phyloP scores from a whole-genome alignment of 2,797 vertebrate genomes.

The Gobionotothen gibberifrons region DNA sequence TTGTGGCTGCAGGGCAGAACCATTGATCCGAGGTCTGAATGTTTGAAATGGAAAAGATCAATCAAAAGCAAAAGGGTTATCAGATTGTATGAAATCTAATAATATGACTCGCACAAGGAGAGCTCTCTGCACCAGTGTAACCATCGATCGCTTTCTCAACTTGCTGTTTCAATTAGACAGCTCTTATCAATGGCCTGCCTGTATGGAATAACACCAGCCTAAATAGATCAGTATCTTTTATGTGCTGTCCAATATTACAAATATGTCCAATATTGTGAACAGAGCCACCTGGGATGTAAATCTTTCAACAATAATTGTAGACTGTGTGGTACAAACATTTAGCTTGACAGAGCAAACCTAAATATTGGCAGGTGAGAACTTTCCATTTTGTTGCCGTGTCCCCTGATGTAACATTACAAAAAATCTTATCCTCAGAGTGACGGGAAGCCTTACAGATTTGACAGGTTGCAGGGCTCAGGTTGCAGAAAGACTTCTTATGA shows the following conservation, averaged over 20 bases:
- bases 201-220: slow-evolving; percentile 60
- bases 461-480: slow-evolving; percentile 41
- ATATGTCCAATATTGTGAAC: slow-evolving; percentile 62
- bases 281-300: slow-evolving; percentile 61
- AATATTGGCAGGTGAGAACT: slow-evolving; percentile 58
- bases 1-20: slow-evolving; percentile 63
- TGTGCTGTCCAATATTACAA: slow-evolving; percentile 66
- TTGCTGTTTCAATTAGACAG: slow-evolving; percentile 84
- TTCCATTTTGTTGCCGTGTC: slow-evolving; percentile 46
- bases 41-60: slow-evolving; percentile 83
- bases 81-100: slow-evolving; percentile 85
- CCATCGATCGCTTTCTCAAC: slow-evolving; percentile 81
- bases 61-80: slow-evolving; percentile 84
- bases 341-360: slow-evolving; percentile 47
- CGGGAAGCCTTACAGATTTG: slow-evolving; percentile 39
- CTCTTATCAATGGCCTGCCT: slow-evolving; percentile 71
- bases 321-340: slow-evolving; percentile 33
- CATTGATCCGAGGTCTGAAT: slow-evolving; percentile 72
- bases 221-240: slow-evolving; percentile 73
- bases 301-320: slow-evolving; percentile 48
- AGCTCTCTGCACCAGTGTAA: slow-evolving; percentile 73
- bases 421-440: slow-evolving; percentile 40
- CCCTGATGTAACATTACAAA: slow-evolving; percentile 47
- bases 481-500: slow-evolving; percentile 39
- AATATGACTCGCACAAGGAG: slow-evolving; percentile 78